phyloP scores from a whole-genome alignment of 1,140 invertebrate genomes.

The Drosophila nigrodunni region DNA sequence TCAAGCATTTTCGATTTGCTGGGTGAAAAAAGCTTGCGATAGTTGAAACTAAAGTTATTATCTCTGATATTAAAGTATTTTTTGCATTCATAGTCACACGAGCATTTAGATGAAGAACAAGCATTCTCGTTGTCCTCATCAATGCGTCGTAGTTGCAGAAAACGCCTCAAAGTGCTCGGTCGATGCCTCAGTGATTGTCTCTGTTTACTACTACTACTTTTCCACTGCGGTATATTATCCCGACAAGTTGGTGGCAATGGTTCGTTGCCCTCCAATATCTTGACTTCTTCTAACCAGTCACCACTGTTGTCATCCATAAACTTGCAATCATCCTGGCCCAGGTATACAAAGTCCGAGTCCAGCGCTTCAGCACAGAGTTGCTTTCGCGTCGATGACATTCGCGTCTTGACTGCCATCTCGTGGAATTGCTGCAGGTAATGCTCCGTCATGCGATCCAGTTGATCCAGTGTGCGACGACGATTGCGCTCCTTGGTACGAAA shows the following conservation, averaged over 20 bases:
- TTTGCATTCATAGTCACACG: neutral
- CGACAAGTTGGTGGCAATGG: neutral
- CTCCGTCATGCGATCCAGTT: conserved; percentile 49
- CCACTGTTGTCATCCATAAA: neutral
- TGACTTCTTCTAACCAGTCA: neutral
- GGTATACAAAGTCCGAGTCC: conserved; percentile 17
- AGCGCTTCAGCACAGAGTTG: conserved; percentile 12
- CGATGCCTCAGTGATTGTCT: conserved; percentile 5
- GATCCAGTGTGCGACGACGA: conserved; percentile 21
- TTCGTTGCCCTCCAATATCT: neutral
- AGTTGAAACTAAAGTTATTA: conserved; percentile 45
- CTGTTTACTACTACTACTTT: neutral
- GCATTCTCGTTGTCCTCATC: neutral
- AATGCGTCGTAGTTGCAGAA: conserved; percentile 12
- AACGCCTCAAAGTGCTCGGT: conserved; percentile 41
- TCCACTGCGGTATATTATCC: neutral
- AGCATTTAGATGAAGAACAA: conserved; percentile 2
- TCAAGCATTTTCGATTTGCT: neutral
- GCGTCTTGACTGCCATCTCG: conserved; percentile 42
- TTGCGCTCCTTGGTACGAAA: neutral
- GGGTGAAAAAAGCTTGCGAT: conserved; percentile 40
- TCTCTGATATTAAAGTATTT: conserved; percentile 17
- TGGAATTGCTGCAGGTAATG: conserved; percentile 42
- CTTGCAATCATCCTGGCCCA: neutral
- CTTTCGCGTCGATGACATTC: conserved; percentile 38